phyloP scores from a whole-genome alignment of 2,797 vertebrate species.

The Enteromius viviparus region DNA sequence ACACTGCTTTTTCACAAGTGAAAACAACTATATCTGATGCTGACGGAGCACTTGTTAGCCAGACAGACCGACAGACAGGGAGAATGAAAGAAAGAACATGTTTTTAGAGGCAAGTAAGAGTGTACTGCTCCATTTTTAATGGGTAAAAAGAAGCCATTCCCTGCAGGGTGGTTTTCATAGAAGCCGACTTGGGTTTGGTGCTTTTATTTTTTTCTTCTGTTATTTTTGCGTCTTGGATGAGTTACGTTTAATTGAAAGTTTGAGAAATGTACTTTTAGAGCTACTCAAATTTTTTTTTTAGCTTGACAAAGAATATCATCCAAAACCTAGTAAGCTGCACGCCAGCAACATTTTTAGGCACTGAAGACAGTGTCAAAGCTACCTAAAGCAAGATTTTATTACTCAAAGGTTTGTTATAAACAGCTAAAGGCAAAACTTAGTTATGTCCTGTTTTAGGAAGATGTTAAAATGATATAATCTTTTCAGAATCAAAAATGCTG shows the following conservation, averaged over 20 bases:
- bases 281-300: not conserved
- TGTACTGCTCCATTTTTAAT: conserved; percentile 30
- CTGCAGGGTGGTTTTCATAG: conserved; percentile 7
- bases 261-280: conserved; percentile 9
- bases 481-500: not conserved
- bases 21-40: conserved; percentile 34
- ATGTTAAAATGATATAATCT: not conserved
- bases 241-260: conserved; percentile 54
- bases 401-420: not conserved
- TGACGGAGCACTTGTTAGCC: conserved; percentile 9
- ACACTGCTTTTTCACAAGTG: conserved; percentile 15
- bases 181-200: conserved; percentile 36
- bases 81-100: conserved; percentile 37
- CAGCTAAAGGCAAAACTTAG: not conserved
- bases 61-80: conserved; percentile 4
- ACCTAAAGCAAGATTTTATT: not conserved
- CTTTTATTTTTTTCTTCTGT: conserved; percentile 41
- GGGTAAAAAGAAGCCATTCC: conserved; percentile 23
- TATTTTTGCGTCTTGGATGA: conserved; percentile 50
- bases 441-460: not conserved
- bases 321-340: conserved; percentile 1
- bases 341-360: not conserved
- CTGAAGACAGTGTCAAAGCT: not conserved
- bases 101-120: conserved; percentile 18
- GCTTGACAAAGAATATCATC: not conserved